Evolutionary conservation across 2,888 invertebrate species (phyloP), one percentile per base, ranked within the genome.

Genomic region (Diaprepes abbreviatus): DNA sequence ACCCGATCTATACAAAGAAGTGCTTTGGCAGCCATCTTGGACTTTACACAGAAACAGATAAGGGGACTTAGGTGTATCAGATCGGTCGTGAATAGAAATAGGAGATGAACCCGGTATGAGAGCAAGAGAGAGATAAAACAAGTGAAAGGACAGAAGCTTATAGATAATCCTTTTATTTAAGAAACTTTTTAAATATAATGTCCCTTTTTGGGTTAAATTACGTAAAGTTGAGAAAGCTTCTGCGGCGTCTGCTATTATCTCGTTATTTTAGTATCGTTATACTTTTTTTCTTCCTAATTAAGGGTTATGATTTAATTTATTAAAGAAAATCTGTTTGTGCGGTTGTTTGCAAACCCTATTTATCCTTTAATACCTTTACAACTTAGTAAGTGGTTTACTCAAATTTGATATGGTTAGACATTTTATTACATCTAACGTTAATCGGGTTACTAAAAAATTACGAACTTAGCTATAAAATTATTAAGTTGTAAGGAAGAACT

Each of bases 21-120:
- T 59, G 43, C 45, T 35, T 28, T n/a, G 66, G 66, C 66, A 54
- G 70, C 70, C 70, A 70, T 70, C 66, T 70, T 66, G 70, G 60
- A 66, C 58, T 48, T 60, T 50, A 38, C 28, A 67, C 60, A 60
- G 63, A 63, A 57, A 57, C 55, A 67, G 62, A 62, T 67, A 67
- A 67, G 67, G 60, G 36, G 19, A 48, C 52, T 59, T 52, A 59
- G 64, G 68, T 57, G 50, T 55, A 68, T 68, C 63, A 52, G 59
- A 66, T 59, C 59, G 54, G 33, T 10, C 19, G 19, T 9, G 21
- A 31, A 48, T 9, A 35, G 48, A 48, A 36, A 45, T 21, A 19
- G 21, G 5, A 19, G 48, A 60, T 16, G 21, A 1, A 14, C 24
- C 3, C 21, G 10, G n/a, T 19, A n/a, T 19, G n/a, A 4, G 36